Conservation (phyloP, 2,888 invertebrate genomes). For the Fabriciana adippe region DNA sequence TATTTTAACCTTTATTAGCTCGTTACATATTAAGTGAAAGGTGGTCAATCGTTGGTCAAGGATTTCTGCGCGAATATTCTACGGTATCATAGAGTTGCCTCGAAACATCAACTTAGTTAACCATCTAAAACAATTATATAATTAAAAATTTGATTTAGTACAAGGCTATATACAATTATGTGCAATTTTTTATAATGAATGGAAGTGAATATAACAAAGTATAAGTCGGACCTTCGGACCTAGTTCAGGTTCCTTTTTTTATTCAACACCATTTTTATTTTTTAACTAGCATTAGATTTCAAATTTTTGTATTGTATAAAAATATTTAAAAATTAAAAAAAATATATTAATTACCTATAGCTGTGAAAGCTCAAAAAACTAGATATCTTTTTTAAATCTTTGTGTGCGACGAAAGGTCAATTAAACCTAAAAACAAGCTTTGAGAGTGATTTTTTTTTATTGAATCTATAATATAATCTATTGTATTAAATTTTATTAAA, state of each 20-base stretch:
- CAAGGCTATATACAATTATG: slow-evolving; percentile 11
- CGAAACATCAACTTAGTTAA: slow-evolving; percentile 28
- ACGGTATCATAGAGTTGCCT: slow-evolving; percentile 43
- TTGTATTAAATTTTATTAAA: too few relatives aligned
- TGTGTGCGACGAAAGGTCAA: too few relatives aligned
- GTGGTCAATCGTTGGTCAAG: slow-evolving; percentile 66
- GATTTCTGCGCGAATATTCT: slow-evolving; percentile 58
- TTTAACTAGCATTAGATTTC: too few relatives aligned
- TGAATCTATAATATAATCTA: too few relatives aligned
- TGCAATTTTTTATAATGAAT: slow-evolving; percentile 14
- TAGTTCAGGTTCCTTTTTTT: not conserved
- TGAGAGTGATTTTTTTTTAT: too few relatives aligned
- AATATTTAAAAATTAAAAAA: too few relatives aligned
- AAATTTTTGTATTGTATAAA: too few relatives aligned
- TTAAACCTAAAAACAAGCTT: too few relatives aligned
- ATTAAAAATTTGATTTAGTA: slow-evolving; percentile 24
- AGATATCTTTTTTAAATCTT: too few relatives aligned
- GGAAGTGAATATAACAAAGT: slow-evolving; percentile 9
- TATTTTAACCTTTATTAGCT: slow-evolving; percentile 26
- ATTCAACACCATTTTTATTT: too few relatives aligned
- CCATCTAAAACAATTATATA: slow-evolving; percentile 23
- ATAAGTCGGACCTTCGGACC: not conserved
- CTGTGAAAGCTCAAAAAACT: too few relatives aligned
- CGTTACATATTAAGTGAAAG: slow-evolving; percentile 61
- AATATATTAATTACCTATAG: too few relatives aligned